Evolutionary conservation across 2,113 vertebrate genomes (phyloP), one percentile per base, ranked within the genome.

Genomic region (Mus musculus): DNA sequence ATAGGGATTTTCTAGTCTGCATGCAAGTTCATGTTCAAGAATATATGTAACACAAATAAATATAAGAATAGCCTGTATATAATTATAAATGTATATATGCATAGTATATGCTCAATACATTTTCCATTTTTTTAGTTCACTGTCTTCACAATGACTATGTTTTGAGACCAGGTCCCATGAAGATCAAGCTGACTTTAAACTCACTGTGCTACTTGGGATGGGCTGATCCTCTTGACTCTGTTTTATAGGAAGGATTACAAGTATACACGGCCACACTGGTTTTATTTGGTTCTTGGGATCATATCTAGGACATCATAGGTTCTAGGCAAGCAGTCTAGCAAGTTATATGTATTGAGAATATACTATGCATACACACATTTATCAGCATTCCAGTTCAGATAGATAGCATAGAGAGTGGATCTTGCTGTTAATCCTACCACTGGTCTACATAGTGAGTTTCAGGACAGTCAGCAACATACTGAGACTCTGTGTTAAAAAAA

Each of bases 41-140:
- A 76, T 52, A 93, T 61, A 54, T 26, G 54, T 39, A 7, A 4
- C 7, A 69, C 6, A 72, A 24, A 56, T 80, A n/a, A 52, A 91
- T 80, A 54, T 24, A 36, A 69, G 33, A 65, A 13, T 46, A n/a
- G 20, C 28, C 28, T 84, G 0, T n/a, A 63, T 28, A 42, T 46
- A 61, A 59, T 28, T 49, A 42, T 49, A 52, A 73, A 36, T 26
- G 1, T 52, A 4, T 52, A 63, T 39, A 24, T 88, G 26, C 10
- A 63, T 84, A 76, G 78, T 56, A 6, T 89, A 39, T 61, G 20
- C 14, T 73, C 59, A 80, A 69, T 76, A 13, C 16, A 75, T 63
- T 90, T 91, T 85, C 46, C 3, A n/a, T 39, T 85, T 52, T 93
- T 88, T 90, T 7, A 81, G 10, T 63, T 95, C 22, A 86, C 33